These are phyloP conservation scores for Anoncus sp. DNA, from an alignment of 2,888 invertebrate species.

Conservation along the genomic window DNA sequence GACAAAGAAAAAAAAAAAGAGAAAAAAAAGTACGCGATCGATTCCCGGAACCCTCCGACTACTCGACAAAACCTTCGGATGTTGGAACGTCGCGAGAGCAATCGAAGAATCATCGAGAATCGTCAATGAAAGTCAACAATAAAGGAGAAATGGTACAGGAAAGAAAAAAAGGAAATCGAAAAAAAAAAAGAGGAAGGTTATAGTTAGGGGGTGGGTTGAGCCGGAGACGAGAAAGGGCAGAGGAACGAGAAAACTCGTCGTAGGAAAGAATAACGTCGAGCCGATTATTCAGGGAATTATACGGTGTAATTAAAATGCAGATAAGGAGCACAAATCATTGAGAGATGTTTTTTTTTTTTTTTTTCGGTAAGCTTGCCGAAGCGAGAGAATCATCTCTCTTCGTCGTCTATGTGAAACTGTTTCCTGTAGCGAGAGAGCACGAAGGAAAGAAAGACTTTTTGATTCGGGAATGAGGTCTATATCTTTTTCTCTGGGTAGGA, in stretches of 20 bases:
- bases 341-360: too few species aligned
- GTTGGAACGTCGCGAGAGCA: slow-evolving; percentile 27
- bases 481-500: slow-evolving; percentile 36
- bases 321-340: slow-evolving; percentile 82
- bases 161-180: slow-evolving; percentile 37
- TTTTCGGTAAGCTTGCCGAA: slow-evolving; percentile 73
- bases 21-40: slow-evolving; percentile 25
- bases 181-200: slow-evolving; percentile 30
- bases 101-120: slow-evolving; percentile 47
- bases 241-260: slow-evolving; percentile 62
- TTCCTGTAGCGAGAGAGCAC: slow-evolving; percentile 19
- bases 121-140: slow-evolving; percentile 47
- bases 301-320: slow-evolving; percentile 83
- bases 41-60: slow-evolving; percentile 18
- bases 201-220: slow-evolving; percentile 9
- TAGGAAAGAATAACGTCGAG: slow-evolving; percentile 65
- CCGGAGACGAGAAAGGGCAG: slow-evolving; percentile 41
- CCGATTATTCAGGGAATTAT: slow-evolving; percentile 81
- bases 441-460: slow-evolving; percentile 41
- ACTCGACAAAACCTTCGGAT: slow-evolving; percentile 20
- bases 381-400: slow-evolving; percentile 49
- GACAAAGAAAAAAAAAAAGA: slow-evolving; percentile 22
- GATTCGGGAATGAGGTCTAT: slow-evolving; percentile 46
- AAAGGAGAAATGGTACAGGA: slow-evolving; percentile 13
- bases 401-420: slow-evolving; percentile 25